A percentile compares a stretch with the other conserved stretches of the same genome.
Evolutionary conservation across 2,888 invertebrate genomes (phyloP).

Genomic region (Drosophila cracens): DNA sequence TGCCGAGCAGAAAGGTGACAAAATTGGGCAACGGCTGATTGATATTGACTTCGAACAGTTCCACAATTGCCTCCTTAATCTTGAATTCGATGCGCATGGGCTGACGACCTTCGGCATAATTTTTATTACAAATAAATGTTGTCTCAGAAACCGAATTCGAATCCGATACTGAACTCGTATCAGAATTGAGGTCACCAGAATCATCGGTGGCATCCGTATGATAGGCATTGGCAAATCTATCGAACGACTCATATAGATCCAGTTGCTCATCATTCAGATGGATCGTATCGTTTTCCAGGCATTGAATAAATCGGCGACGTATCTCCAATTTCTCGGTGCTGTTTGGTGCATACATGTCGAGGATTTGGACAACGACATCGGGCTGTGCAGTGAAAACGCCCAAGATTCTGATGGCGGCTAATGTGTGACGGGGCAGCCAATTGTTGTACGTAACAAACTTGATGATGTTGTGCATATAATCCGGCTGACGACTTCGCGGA

Average conservation of each 20-base stretch:
- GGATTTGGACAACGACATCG: slow-evolving; percentile 89
- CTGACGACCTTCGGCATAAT: slow-evolving; percentile 33
- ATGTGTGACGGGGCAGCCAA: slow-evolving; percentile 89
- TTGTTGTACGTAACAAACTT: slow-evolving; percentile 90
- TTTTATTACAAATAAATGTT: background rate
- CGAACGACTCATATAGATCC: slow-evolving; percentile 8
- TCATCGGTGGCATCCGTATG: background rate
- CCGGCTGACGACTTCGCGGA: slow-evolving; percentile 90
- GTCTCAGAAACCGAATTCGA: background rate
- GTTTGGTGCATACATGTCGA: slow-evolving; percentile 90
- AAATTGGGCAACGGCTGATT: slow-evolving; percentile 93
- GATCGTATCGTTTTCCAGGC: slow-evolving; percentile 88
- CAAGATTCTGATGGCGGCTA: slow-evolving; percentile 90
- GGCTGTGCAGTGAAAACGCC: slow-evolving; percentile 88
- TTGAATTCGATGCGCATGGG: slow-evolving; percentile 75
- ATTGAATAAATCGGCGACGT: slow-evolving; percentile 94
- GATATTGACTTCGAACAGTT: slow-evolving; percentile 91
- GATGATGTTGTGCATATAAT: slow-evolving; percentile 91
- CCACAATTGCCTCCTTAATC: slow-evolving; percentile 88
- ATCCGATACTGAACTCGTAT: background rate
- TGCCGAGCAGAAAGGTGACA: slow-evolving; percentile 94
- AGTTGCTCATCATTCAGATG: slow-evolving; percentile 16
- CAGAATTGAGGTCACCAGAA: background rate
- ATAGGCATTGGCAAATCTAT: slow-evolving; percentile 13
- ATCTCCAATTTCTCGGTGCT: slow-evolving; percentile 87